Base-by-base conservation (phyloP, 2,113 vertebrate species). In the Oxyruncus cristatus region DNA sequence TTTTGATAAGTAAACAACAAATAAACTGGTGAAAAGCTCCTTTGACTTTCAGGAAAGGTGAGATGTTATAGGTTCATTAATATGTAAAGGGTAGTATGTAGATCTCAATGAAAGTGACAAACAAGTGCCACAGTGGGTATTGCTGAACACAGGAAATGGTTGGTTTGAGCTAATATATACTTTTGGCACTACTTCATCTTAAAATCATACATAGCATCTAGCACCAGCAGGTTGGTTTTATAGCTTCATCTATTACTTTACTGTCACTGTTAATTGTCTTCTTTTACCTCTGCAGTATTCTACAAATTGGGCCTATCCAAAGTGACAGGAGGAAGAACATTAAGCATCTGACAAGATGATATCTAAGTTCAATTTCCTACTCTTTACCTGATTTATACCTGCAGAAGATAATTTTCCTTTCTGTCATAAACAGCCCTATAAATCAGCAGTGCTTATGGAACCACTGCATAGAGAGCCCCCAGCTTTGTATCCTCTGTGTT, bases 281-380 rank as follows among this genome's bases (percentile, higher is more conserved):
- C 99, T 99, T 99, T 99, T 99, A 99, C 99, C 99, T 99, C 99
- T 98, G 99, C 99, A 99, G 99, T 99, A 99, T 99, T 99, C 99
- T 99, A 99, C 99, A 99, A 99, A 99, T 99, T 99, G 99, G 99
- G 98, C 99, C 99, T 99, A 99, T 99, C 99, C 99, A 99, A 99
- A 99, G 99, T 99, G 99, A 99, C 99, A 99, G 99, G 99, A 99
- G 99, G 99, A 99, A 99, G 99, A 99, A 99, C 99, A 99, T 99
- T 99, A 99, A 99, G 99, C 99, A 99, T 99, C 99, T 99, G 99
- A 99, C 99, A 99, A 99, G 99, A 99, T 99, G 99, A 99, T 99
- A 99, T 99, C 99, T 99, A 99, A 99, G 99, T 99, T 99, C 99
- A 99, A 99, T 99, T 99, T 99, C 99, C 99, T 99, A 98, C 99